Percentiles rank a stretch among this genome's conserved stretches.
These are phyloP conservation scores for Tetranychus urticae DNA, from an alignment of 1,140 invertebrate genomes.

Conservation along the genomic window DNA sequence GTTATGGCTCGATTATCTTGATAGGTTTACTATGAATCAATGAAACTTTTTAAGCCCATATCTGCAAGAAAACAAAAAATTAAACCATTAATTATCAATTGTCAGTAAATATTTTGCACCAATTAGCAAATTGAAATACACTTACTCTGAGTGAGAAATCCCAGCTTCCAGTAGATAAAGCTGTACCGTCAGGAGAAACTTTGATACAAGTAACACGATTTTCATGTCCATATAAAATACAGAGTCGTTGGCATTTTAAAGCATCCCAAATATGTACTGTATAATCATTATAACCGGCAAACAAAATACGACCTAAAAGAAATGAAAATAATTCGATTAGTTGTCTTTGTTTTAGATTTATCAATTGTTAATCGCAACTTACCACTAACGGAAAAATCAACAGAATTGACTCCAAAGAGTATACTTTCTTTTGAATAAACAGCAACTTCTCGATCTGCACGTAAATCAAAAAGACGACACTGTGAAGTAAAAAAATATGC, in stretches of 20 bases:
- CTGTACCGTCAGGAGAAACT: constrained; percentile 90
- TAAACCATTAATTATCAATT: not conserved
- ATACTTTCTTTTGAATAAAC: constrained; percentile 91
- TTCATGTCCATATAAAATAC: constrained; percentile 88
- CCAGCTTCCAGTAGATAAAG: constrained; percentile 91
- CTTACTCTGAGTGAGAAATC: constrained; percentile 73
- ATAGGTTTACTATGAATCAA: too few species aligned
- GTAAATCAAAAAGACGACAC: constrained; percentile 88
- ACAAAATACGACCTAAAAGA: constrained; percentile 53
- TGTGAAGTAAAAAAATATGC: constrained; percentile 21
- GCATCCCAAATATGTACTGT: constrained; percentile 98
- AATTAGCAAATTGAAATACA: not conserved
- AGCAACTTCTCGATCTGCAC: constrained; percentile 91
- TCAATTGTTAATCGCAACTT: constrained; percentile 14
- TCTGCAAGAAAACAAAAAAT: not conserved
- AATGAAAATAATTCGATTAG: not conserved
- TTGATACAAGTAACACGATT: constrained; percentile 83
- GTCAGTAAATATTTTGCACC: not conserved
- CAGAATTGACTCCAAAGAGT: constrained; percentile 91
- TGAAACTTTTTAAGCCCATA: not conserved
- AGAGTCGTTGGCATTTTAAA: constrained; percentile 67
- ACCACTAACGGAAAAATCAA: constrained; percentile 92
- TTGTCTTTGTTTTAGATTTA: not conserved
- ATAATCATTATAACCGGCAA: constrained; percentile 97
- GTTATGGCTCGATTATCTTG: too few species aligned